phyloP scores from a whole-genome alignment of 2,113 vertebrate species.

The Motacilla alba region DNA sequence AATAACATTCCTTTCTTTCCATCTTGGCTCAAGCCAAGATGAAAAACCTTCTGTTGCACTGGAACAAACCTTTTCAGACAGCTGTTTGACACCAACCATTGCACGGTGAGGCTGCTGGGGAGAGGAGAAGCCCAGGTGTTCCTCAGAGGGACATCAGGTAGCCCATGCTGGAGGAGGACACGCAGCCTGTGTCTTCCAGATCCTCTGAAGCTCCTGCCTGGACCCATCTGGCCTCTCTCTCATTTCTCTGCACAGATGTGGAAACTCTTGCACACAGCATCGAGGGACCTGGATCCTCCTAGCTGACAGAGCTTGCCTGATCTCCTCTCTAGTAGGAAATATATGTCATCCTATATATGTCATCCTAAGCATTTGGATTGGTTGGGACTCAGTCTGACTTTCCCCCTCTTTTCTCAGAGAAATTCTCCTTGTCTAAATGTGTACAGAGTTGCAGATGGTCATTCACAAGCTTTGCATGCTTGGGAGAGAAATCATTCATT shows the following conservation, averaged over 20 bases:
- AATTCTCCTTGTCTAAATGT: background rate
- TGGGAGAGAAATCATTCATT: background rate
- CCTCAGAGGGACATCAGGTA: background rate
- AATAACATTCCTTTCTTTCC: background rate
- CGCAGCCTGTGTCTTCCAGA: background rate
- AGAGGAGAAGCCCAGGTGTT: background rate
- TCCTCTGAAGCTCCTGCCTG: background rate
- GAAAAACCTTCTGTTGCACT: background rate
- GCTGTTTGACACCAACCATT: background rate
- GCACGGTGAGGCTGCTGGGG: rapidly evolving
- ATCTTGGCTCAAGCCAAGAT: background rate
- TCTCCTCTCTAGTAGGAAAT: background rate
- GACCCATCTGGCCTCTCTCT: background rate
- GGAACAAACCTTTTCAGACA: background rate
- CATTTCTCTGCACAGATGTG: background rate
- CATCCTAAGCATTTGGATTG: background rate
- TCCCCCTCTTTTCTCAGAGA: background rate
- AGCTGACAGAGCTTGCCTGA: background rate
- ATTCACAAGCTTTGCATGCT: background rate
- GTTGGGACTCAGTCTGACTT: background rate
- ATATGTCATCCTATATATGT: background rate
- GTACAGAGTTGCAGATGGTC: background rate
- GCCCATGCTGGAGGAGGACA: background rate
- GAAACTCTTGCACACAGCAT: background rate
- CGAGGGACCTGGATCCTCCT: background rate